Base-by-base conservation (phyloP, 2,113 vertebrate species). In the Carlito syrichta region DNA sequence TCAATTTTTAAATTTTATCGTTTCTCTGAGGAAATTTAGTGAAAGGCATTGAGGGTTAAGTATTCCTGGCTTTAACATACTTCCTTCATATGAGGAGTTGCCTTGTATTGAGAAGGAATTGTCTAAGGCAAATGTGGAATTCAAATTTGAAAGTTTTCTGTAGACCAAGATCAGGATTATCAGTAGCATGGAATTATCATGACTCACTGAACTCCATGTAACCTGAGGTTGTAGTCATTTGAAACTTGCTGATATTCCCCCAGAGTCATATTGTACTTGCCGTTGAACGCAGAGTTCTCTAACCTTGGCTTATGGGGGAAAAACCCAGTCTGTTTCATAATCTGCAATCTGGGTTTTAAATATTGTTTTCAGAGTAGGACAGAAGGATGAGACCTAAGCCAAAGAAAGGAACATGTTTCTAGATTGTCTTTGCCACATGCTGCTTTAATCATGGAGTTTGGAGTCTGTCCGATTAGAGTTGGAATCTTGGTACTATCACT, bases 201-300 rank as follows among this genome's bases (percentile, higher is more conserved):
- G 96, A 81, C 82, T 97, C 97, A 78, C 35, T 96, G 96, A 98
- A 94, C 93, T 97, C 60, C 79, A 14, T 82, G 85, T 94, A 90
- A 96, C 89, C 91, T 96, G 91, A 84, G 86, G 50, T 32, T 69
- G 50, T 73, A 87, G 82, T 95, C 69, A 79, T 93, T 91, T 95
- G 93, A 95, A 96, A 79, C 91, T 89, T 86, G 13, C 30, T 95
- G 89, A 62, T 94, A 48, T n/a, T 95, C 68, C 90, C 92, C 91
- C 43, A 38, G 94, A 91, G 97, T 91, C 91, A 45, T 25, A 12
- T 83, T 78, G 95, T 95, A 48, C 89, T 96, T 3, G 4, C 78
- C 63, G 54, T n/a, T 74, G 97, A 87, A 97, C 96, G 3, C 89
- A 48, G 60, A 98, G 96, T 98, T 97, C 97, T 94, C 87, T 73